Conservation (phyloP, 2,113 vertebrate genomes). For the Reinhardtius hippoglossoides region DNA sequence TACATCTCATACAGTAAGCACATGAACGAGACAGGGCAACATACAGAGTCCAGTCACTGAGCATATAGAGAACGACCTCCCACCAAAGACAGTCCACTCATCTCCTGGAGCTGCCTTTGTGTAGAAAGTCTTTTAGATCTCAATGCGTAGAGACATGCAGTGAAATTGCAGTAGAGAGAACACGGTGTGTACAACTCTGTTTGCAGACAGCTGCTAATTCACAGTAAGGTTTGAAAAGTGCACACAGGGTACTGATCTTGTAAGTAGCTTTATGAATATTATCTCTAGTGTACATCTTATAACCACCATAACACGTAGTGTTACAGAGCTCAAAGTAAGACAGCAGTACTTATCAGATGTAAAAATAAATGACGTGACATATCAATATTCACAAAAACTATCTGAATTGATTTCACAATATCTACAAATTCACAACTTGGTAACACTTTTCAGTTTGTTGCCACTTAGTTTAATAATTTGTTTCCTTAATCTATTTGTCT, state of each 20-base stretch:
- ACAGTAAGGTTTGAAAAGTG: conserved; percentile 79
- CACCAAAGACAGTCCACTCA: conserved; percentile 62
- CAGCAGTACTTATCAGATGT: conserved; percentile 69
- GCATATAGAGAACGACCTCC: conserved; percentile 69
- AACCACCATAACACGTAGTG: conserved; percentile 71
- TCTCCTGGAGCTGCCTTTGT: conserved; percentile 59
- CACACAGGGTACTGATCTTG: conserved; percentile 73
- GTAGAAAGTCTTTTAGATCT: conserved; percentile 68
- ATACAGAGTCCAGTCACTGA: conserved; percentile 73
- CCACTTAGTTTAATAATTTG: conserved; percentile 67
- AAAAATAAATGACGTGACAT: conserved; percentile 77
- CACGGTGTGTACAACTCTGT: conserved; percentile 74
- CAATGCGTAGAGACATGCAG: conserved; percentile 78
- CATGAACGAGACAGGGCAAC: conserved; percentile 72
- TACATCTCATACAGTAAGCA: conserved; percentile 78
- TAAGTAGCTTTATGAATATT: conserved; percentile 63
- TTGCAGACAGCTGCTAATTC: conserved; percentile 76
- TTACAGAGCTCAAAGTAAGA: conserved; percentile 69
- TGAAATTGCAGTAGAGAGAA: conserved; percentile 71
- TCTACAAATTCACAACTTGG: conserved; percentile 81
- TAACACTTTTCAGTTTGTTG: conserved; percentile 69
- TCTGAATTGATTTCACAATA: conserved; percentile 78
- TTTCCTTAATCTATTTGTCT: conserved; percentile 66
- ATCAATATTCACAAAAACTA: conserved; percentile 76
- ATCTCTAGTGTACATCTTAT: conserved; percentile 62